Conservation (phyloP, 2,888 invertebrate genomes). For the Hanleya hanleyi region DNA sequence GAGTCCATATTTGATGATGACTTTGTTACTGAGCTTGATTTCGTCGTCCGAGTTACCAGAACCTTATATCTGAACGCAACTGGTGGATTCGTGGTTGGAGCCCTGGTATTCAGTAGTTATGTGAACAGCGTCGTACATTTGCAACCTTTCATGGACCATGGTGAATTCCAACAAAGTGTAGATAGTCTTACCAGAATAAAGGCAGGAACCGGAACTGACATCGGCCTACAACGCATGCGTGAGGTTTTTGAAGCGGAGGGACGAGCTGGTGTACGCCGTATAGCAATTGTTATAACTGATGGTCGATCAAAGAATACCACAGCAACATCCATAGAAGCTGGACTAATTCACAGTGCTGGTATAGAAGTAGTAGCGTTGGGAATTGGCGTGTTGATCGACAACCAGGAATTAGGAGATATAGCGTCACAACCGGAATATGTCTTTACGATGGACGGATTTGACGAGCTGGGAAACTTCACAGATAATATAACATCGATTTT, state of each 20-base stretch:
- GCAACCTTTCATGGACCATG: not conserved
- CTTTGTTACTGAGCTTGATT: conserved; percentile 17
- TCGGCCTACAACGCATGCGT: not conserved
- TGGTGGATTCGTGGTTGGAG: not conserved
- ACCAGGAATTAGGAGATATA: not conserved
- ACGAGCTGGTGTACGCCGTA: not conserved
- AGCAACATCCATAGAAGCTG: not conserved
- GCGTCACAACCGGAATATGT: not conserved
- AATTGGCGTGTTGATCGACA: not conserved
- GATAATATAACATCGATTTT: not conserved
- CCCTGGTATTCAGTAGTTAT: not conserved
- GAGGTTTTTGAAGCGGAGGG: not conserved
- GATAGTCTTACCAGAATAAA: not conserved
- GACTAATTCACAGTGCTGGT: not conserved
- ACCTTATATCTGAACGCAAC: not conserved
- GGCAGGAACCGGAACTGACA: not conserved
- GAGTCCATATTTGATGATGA: conserved; percentile 40
- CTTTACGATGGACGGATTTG: not conserved
- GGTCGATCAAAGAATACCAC: not conserved
- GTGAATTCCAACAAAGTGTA: not conserved
- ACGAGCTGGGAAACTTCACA: not conserved
- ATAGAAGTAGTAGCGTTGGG: not conserved
- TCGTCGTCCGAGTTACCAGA: not conserved
- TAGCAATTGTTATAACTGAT: not conserved
- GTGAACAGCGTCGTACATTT: not conserved